Conservation (phyloP, 2,888 invertebrate genomes). For the Schizotus pectinicornis region DNA sequence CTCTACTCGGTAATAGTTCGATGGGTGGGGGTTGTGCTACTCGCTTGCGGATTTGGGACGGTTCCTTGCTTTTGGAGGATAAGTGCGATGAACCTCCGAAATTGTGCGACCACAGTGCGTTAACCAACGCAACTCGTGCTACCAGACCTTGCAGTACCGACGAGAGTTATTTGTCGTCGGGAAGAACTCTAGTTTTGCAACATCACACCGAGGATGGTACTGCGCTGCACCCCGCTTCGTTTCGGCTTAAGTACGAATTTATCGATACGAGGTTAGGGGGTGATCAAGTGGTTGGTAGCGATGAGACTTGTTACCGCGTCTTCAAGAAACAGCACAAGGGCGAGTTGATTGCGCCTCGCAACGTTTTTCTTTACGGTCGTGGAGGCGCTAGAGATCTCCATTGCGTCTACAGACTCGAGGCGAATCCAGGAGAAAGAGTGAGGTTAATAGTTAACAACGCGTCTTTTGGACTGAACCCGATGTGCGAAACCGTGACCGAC, state of each 20-base stretch:
- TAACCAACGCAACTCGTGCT: slow-evolving; percentile 73
- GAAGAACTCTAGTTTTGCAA: slow-evolving; percentile 59
- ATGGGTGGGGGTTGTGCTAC: slow-evolving; percentile 67
- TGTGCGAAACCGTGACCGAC: slow-evolving; percentile 74
- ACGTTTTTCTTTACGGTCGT: slow-evolving; percentile 83
- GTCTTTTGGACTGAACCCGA: slow-evolving; percentile 71
- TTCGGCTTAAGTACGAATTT: slow-evolving; percentile 80
- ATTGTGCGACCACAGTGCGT: slow-evolving; percentile 81
- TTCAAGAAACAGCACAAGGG: slow-evolving; percentile 70
- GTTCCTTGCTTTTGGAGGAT: slow-evolving; percentile 70
- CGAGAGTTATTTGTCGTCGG: slow-evolving; percentile 77
- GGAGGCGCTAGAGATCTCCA: slow-evolving; percentile 80
- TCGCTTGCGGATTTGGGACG: slow-evolving; percentile 77
- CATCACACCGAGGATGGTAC: slow-evolving; percentile 74
- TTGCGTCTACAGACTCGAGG: slow-evolving; percentile 72
- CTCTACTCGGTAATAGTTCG: slow-evolving; percentile 49
- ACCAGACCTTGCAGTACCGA: slow-evolving; percentile 80
- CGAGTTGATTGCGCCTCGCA: slow-evolving; percentile 70
- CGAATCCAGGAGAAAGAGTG: slow-evolving; percentile 66
- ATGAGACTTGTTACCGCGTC: slow-evolving; percentile 65
- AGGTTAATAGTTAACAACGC: slow-evolving; percentile 73
- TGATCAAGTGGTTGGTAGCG: slow-evolving; percentile 62
- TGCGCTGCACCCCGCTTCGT: slow-evolving; percentile 78
- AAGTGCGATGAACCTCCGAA: slow-evolving; percentile 81
- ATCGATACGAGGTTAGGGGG: slow-evolving; percentile 81